These are phyloP conservation scores for Corythornis madagascariensis DNA, from an alignment of 2,113 vertebrate genomes.

Conservation along the genomic window DNA sequence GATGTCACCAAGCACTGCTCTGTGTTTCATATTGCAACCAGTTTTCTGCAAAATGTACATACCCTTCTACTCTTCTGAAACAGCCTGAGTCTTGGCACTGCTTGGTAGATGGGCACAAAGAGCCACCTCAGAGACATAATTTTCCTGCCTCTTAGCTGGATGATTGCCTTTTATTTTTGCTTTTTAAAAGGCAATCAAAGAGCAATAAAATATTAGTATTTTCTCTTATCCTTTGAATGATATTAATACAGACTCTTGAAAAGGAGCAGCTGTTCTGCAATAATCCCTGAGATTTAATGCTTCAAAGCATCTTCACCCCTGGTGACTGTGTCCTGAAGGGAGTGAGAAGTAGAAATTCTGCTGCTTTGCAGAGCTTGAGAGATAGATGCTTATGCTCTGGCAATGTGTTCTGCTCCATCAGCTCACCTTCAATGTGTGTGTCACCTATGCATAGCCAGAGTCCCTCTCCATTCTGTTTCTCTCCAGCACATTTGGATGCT, in stretches of 20 bases:
- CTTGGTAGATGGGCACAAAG: not conserved
- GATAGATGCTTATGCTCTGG: not conserved
- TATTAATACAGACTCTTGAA: not conserved
- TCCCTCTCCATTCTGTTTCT: not conserved
- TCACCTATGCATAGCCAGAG: not conserved
- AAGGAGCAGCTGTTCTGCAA: not conserved
- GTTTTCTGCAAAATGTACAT: not conserved
- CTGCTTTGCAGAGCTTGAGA: not conserved
- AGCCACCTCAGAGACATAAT: not conserved
- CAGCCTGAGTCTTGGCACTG: not conserved
- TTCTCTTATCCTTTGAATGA: conserved; percentile 21
- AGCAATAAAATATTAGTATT: not conserved
- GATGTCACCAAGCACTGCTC: not conserved
- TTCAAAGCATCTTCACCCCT: not conserved
- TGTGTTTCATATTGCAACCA: not conserved
- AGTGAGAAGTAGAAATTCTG: not conserved
- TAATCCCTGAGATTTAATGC: conserved; percentile 30
- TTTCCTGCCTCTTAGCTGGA: not conserved
- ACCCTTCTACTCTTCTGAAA: not conserved
- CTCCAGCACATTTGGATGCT: not conserved
- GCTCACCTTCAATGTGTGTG: not conserved
- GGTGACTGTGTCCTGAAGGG: not conserved
- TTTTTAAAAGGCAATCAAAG: conserved; percentile 20
- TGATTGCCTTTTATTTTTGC: not conserved
- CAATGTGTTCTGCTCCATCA: not conserved